These are phyloP conservation scores for Callaeas wilsoni DNA, from an alignment of 2,113 vertebrate genomes.

Conservation along the genomic window DNA sequence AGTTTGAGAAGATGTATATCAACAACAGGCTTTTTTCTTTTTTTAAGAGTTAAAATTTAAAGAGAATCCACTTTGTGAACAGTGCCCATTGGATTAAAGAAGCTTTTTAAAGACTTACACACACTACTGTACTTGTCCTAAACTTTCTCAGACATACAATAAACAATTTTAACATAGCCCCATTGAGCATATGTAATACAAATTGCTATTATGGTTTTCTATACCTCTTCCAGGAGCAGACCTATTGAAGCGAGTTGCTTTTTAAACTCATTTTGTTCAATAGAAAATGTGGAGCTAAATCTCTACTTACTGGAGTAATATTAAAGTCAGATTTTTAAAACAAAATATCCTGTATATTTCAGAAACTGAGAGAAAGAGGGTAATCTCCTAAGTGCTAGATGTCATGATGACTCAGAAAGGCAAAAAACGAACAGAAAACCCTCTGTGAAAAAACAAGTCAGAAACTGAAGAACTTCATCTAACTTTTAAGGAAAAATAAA, in stretches of 20 bases:
- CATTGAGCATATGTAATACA: not conserved
- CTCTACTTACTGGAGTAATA: not conserved
- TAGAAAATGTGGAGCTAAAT: constrained; percentile 35
- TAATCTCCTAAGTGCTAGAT: not conserved
- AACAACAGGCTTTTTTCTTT: not conserved
- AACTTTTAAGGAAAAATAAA: not conserved
- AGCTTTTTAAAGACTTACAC: not conserved
- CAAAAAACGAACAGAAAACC: not conserved
- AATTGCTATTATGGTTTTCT: constrained; percentile 22
- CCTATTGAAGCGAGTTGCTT: constrained; percentile 13
- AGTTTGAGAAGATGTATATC: not conserved
- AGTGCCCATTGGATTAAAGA: not conserved
- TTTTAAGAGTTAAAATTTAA: not conserved
- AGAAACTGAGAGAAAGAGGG: not conserved
- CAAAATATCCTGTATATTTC: not conserved
- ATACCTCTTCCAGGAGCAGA: constrained; percentile 20
- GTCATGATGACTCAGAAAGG: not conserved
- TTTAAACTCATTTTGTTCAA: constrained; percentile 22
- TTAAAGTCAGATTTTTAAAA: constrained; percentile 2
- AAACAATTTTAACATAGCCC: not conserved
- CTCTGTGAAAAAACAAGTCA: not conserved
- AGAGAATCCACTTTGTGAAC: not conserved
- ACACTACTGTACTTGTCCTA: not conserved
- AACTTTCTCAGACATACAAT: not conserved
- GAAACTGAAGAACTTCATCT: not conserved